Percentiles rank a stretch among this genome's conserved stretches.
Evolutionary conservation across 2,797 vertebrate species (phyloP).

Genomic region (Carapus acus): DNA sequence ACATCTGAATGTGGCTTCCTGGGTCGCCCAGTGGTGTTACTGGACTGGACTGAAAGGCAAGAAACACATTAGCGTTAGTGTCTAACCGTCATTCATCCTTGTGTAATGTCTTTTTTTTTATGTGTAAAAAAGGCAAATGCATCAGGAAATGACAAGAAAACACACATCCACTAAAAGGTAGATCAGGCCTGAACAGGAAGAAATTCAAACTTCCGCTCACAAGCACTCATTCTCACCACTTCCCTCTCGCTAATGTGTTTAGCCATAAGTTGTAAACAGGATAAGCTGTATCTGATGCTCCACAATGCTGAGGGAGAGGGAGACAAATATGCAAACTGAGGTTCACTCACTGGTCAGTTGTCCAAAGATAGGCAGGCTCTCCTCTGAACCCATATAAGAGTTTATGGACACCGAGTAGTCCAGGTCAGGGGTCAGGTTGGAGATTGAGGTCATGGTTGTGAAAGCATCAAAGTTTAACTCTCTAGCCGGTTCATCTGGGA

Average conservation of each 20-base stretch:
- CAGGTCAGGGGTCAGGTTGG: conserved; percentile 82
- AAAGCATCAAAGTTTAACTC: conserved; percentile 83
- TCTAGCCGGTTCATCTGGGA: conserved; percentile 82
- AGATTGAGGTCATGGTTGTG: conserved; percentile 81
- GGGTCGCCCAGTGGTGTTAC: conserved; percentile 65
- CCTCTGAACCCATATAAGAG: conserved; percentile 82
- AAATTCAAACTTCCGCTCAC: conserved; percentile 31
- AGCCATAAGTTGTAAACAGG: conserved; percentile 11
- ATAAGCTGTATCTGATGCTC: neutral
- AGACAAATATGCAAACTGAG: neutral
- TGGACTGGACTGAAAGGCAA: conserved; percentile 76
- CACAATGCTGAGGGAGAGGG: no score
- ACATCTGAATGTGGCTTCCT: conserved; percentile 64
- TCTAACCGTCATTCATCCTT: conserved; percentile 9
- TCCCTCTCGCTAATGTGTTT: conserved; percentile 14
- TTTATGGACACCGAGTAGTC: conserved; percentile 90
- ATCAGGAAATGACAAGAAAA: conserved; percentile 39
- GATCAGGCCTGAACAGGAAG: conserved; percentile 40
- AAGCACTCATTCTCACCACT: conserved; percentile 33
- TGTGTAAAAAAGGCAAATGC: conserved; percentile 39
- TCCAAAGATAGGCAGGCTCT: conserved; percentile 93
- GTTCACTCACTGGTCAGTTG: conserved; percentile 92
- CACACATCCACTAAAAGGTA: conserved; percentile 30
- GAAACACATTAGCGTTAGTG: conserved; percentile 43
- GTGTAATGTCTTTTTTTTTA: conserved; percentile 26